A percentile compares a stretch with the other conserved stretches of the same genome.
Conservation (phyloP, 2,797 vertebrate genomes). For the Huso huso region DNA sequence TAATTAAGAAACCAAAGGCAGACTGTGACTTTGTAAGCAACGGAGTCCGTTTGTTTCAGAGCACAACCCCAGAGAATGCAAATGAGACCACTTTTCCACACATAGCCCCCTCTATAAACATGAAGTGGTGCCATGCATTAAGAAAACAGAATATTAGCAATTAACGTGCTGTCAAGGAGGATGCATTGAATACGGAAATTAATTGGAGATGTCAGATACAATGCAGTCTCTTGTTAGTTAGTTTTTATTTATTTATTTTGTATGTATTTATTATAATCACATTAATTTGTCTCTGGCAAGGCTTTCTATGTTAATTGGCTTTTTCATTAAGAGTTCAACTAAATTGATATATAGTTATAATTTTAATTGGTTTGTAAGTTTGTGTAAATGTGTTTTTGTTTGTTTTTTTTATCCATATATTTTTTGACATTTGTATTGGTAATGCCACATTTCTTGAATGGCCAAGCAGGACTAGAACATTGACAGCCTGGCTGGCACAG, state of each 20-base stretch:
- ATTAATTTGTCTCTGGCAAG: conserved; percentile 40
- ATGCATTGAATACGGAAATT: conserved; percentile 31
- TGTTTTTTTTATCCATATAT: too few relatives aligned
- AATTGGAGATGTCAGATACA: conserved; percentile 42
- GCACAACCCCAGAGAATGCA: conserved; percentile 30
- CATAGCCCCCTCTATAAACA: conserved; percentile 14
- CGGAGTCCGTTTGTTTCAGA: conserved; percentile 35
- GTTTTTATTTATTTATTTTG: conserved; percentile 30
- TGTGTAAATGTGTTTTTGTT: too few relatives aligned
- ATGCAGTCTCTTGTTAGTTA: conserved; percentile 34
- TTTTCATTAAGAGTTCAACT: conserved; percentile 19
- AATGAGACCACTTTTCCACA: conserved; percentile 28
- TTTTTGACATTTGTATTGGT: too few relatives aligned
- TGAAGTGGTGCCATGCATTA: conserved; percentile 33
- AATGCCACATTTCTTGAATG: too few relatives aligned
- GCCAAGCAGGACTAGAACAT: too few relatives aligned
- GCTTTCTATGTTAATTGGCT: conserved; percentile 41
- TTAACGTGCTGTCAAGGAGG: conserved; percentile 31
- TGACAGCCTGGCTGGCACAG: too few relatives aligned
- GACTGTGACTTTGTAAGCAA: conserved; percentile 23
- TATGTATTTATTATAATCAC: conserved; percentile 31
- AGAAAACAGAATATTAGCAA: conserved; percentile 28
- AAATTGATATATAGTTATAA: too few relatives aligned
- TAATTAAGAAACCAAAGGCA: conserved; percentile 51
- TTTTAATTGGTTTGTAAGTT: too few relatives aligned